A percentile compares a stretch with the other conserved stretches of the same genome.
phyloP scores from a whole-genome alignment of 2,888 invertebrate species.

The Tubiluchus corallicola region DNA sequence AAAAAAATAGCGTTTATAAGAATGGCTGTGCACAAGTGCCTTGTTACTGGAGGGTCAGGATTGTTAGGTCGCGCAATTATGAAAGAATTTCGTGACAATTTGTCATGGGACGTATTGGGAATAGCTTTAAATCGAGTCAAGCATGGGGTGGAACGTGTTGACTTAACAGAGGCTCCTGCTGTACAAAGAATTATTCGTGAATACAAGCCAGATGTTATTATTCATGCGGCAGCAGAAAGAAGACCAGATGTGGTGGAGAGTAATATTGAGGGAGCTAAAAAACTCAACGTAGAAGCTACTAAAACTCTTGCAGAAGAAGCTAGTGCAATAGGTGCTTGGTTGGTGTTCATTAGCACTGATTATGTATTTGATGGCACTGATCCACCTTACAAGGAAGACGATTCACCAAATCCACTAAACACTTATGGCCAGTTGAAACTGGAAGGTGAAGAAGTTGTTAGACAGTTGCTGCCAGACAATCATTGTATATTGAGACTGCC shows the following conservation, averaged over 20 bases:
- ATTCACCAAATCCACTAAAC: conserved; percentile 32
- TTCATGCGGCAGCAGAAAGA: conserved; percentile 35
- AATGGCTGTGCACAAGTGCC: too few species aligned
- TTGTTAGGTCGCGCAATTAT: too few species aligned
- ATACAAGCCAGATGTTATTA: conserved; percentile 29
- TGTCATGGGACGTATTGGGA: too few species aligned
- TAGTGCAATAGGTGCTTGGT: conserved; percentile 24
- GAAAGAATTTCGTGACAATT: too few species aligned
- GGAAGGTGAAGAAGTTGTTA: conserved; percentile 30
- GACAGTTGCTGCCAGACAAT: too few species aligned
- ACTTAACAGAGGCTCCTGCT: too few species aligned
- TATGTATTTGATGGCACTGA: conserved; percentile 37
- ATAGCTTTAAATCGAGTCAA: too few species aligned
- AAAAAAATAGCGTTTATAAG: too few species aligned
- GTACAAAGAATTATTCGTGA: background rate
- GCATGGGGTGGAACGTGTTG: too few species aligned
- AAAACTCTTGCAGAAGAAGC: conserved; percentile 23
- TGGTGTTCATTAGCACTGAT: conserved; percentile 36
- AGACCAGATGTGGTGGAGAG: conserved; percentile 33
- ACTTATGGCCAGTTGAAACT: conserved; percentile 34
- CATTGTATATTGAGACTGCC: too few species aligned
- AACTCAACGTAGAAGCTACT: conserved; percentile 32
- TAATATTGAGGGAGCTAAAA: conserved; percentile 25
- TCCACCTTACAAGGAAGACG: conserved; percentile 31
- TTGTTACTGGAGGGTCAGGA: too few species aligned